These are phyloP conservation scores for Montipora sp. DNA, from an alignment of 64 coral and sea anemone genomes.

Conservation along the genomic window DNA sequence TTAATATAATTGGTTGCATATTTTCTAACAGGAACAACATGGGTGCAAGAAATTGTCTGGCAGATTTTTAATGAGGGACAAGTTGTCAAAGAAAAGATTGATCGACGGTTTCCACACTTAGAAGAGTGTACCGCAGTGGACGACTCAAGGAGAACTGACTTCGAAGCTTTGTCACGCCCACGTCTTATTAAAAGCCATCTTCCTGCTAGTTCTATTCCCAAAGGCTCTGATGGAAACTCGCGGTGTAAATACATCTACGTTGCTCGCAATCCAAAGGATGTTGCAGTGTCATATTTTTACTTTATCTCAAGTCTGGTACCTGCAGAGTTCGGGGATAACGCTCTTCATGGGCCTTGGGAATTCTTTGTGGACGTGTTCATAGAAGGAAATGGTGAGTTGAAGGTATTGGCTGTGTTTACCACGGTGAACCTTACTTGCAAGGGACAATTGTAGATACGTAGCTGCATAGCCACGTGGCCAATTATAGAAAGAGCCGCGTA, in stretches of 20 bases:
- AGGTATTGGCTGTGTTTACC: no score
- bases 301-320: not conserved
- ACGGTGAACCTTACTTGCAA: no score
- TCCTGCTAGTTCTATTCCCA: not conserved
- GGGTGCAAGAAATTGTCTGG: constrained; percentile 58
- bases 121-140: not conserved
- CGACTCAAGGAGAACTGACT: not conserved
- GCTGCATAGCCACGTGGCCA: no score
- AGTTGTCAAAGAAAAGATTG: not conserved
- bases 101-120: not conserved
- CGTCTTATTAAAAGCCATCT: constrained; percentile 50
- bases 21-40: not conserved
- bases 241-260: constrained; percentile 51
- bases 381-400: not conserved
- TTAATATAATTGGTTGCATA: no score
- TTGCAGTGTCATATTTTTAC: constrained; percentile 6
- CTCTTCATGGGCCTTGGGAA: not conserved
- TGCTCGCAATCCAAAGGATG: constrained; percentile 47
- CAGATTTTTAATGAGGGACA: constrained; percentile 25
- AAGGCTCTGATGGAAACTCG: not conserved
- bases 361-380: not conserved
- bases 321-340: not conserved
- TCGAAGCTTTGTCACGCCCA: not conserved
- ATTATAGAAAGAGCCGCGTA: no score
- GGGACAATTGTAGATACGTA: no score